phyloP scores from a whole-genome alignment of 2,797 vertebrate genomes.

The Xiphophorus birchmanni region DNA sequence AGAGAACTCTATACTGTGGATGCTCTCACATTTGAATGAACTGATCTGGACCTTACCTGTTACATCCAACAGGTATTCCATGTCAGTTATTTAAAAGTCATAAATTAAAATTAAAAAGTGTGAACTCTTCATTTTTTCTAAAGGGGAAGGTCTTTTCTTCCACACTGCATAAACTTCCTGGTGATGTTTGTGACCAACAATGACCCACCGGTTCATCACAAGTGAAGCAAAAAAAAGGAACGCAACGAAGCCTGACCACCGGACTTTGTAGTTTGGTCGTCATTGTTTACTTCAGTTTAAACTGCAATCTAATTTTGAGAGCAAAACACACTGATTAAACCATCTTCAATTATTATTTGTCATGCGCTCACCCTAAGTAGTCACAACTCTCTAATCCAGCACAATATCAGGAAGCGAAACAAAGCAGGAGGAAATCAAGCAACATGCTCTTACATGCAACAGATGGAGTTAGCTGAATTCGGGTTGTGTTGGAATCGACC shows the following conservation, averaged over 20 bases:
- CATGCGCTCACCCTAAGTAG: not conserved
- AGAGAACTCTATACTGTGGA: not conserved
- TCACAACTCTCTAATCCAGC: not conserved
- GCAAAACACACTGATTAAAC: too few relatives aligned
- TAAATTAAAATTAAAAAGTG: not conserved
- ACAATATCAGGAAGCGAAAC: not conserved
- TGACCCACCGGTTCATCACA: not conserved
- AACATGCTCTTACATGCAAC: not conserved
- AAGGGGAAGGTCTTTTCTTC: not conserved
- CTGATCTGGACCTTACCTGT: too few relatives aligned
- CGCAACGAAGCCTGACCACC: not conserved
- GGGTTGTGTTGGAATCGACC: not conserved
- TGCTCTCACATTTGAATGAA: not conserved
- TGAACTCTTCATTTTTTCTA: not conserved
- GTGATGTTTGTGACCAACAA: too few relatives aligned
- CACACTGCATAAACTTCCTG: not conserved
- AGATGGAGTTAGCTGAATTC: not conserved
- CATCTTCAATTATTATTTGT: not conserved
- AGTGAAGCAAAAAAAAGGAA: not conserved
- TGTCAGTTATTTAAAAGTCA: not conserved
- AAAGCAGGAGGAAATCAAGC: not conserved
- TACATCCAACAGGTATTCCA: not conserved
- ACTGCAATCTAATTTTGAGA: not conserved
- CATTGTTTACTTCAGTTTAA: not conserved
- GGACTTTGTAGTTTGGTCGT: not conserved